phyloP scores from a whole-genome alignment of 2,888 invertebrate genomes.

The Drosophila rubida region DNA sequence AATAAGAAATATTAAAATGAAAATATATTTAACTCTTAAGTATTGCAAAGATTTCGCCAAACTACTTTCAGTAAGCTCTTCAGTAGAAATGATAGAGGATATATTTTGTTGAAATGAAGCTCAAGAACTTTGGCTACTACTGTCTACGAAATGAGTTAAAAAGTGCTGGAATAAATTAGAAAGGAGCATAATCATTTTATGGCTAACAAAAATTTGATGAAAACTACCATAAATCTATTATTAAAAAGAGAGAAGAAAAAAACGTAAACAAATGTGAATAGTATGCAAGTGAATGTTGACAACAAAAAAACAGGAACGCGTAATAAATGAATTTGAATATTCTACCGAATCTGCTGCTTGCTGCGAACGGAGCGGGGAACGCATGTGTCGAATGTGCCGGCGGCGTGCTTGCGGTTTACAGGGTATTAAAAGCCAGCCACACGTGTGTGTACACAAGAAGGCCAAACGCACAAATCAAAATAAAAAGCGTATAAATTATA shows the following conservation, averaged over 20 bases:
- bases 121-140: background rate
- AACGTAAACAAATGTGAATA: background rate
- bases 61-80: background rate
- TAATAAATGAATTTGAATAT: background rate
- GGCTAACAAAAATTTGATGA: background rate
- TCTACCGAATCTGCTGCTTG: too few species aligned
- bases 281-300: background rate
- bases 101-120: background rate
- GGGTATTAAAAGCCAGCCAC: constrained; percentile 46
- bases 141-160: background rate
- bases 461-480: constrained; percentile 71
- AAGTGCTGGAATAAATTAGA: constrained; percentile 10
- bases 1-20: too few species aligned
- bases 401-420: constrained; percentile 1
- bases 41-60: too few species aligned
- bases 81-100: background rate
- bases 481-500: constrained; percentile 74
- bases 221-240: background rate
- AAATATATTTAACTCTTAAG: too few species aligned
- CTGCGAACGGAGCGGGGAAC: too few species aligned
- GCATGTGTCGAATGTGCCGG: background rate
- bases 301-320: too few species aligned
- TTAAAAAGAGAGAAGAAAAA: background rate
- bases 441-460: constrained; percentile 49
- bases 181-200: background rate